Conservation (phyloP, 2,113 vertebrate genomes). For the Corythornis madagascariensis region DNA sequence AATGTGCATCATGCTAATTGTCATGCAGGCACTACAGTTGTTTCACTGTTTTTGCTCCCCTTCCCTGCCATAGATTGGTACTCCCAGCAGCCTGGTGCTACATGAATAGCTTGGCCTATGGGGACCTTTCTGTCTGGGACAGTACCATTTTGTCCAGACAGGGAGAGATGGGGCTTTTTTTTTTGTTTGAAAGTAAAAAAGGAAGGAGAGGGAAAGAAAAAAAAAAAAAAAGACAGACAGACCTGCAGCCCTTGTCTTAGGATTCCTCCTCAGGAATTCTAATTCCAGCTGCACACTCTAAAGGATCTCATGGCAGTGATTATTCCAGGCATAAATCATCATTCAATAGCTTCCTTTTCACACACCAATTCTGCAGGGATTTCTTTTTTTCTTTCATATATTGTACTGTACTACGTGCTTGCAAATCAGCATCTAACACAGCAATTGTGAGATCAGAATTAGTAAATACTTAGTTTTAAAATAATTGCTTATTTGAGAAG, state of each 20-base stretch:
- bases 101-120: conserved; percentile 62
- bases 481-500: background rate
- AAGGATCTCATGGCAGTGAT: background rate
- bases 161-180: conserved; percentile 62
- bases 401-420: background rate
- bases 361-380: background rate
- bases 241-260: background rate
- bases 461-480: conserved; percentile 7
- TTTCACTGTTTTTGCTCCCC: background rate
- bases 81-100: conserved; percentile 28
- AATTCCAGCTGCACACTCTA: conserved; percentile 53
- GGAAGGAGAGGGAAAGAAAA: background rate
- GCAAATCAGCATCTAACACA: background rate
- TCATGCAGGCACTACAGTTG: background rate
- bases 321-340: conserved; percentile 7
- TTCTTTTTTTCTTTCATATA: background rate
- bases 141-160: conserved; percentile 78
- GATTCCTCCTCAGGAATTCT: conserved; percentile 36
- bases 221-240: background rate
- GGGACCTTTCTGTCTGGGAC: conserved; percentile 77
- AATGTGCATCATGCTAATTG: background rate
- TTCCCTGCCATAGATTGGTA: background rate
- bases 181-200: background rate
- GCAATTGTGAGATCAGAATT: background rate
- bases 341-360: conserved; percentile 10